Conservation (phyloP, 2,888 invertebrate genomes). For the Drosophila affinis region DNA sequence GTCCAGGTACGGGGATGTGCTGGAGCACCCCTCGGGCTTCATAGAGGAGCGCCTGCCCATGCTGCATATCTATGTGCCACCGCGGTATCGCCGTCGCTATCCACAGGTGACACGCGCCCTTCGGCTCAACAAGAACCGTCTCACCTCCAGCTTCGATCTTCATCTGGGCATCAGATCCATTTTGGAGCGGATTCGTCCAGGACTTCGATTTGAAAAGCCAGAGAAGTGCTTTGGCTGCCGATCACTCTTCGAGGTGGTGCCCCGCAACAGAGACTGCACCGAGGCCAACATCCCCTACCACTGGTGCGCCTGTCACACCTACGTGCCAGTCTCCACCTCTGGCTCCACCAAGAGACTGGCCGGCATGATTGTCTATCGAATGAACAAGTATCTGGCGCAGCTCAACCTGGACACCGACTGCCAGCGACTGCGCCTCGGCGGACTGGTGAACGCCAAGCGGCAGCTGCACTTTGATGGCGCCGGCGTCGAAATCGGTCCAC, state of each 20-base stretch:
- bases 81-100: conserved; percentile 85
- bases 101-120: conserved; percentile 85
- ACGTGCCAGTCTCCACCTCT: conserved; percentile 74
- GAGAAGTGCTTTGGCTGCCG: conserved; percentile 85
- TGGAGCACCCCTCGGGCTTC: conserved; percentile 87
- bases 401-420: conserved; percentile 1
- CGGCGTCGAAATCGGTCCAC: background rate
- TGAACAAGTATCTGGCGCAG: conserved; percentile 30
- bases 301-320: conserved; percentile 89
- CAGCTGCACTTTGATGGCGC: conserved; percentile 6
- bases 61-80: conserved; percentile 88
- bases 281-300: conserved; percentile 87
- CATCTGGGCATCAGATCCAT: conserved; percentile 75
- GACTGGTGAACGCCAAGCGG: background rate
- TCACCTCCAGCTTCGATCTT: conserved; percentile 89
- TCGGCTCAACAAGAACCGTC: conserved; percentile 85
- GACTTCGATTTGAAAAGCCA: conserved; percentile 3
- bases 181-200: background rate
- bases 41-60: conserved; percentile 90
- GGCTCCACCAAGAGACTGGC: conserved; percentile 69
- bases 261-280: conserved; percentile 85
- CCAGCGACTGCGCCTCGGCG: background rate
- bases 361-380: conserved; percentile 56
- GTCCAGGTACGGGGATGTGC: conserved; percentile 87
- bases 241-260: conserved; percentile 54